These are phyloP conservation scores for Otis tarda DNA, from an alignment of 2,113 vertebrate species.

Conservation along the genomic window DNA sequence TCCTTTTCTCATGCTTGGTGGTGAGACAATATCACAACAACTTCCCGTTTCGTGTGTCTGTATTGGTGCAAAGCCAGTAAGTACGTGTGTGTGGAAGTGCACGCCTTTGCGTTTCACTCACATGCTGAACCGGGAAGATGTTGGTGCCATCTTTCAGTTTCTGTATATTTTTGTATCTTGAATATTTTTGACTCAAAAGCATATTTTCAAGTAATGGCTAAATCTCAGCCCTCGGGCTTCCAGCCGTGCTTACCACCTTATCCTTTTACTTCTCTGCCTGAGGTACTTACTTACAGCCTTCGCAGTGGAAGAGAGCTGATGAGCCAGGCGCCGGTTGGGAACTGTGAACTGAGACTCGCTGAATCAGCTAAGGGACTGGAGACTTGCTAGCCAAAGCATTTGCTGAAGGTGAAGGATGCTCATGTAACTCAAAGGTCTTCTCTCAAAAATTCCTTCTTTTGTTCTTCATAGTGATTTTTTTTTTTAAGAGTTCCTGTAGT, in stretches of 20 bases:
- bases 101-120: neutral
- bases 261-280: neutral
- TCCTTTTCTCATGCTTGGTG: neutral
- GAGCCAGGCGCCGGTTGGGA: neutral
- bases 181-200: neutral
- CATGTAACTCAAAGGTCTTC: neutral
- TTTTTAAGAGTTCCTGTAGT: neutral
- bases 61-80: no score
- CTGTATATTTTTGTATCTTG: neutral
- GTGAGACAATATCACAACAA: neutral
- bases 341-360: rapidly evolving
- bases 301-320: neutral
- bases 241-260: rapidly evolving
- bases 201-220: neutral
- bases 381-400: neutral
- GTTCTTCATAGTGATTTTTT: neutral
- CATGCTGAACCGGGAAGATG: rapidly evolving
- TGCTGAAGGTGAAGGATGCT: neutral
- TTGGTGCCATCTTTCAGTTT: neutral
- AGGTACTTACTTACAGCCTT: neutral
- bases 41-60: neutral
- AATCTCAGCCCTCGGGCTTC: neutral
- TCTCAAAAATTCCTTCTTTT: neutral
- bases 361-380: neutral
- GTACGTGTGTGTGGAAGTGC: rapidly evolving